Evolutionary conservation across 2,888 invertebrate genomes (phyloP).

Genomic region (Trissolcus brochymenae): DNA sequence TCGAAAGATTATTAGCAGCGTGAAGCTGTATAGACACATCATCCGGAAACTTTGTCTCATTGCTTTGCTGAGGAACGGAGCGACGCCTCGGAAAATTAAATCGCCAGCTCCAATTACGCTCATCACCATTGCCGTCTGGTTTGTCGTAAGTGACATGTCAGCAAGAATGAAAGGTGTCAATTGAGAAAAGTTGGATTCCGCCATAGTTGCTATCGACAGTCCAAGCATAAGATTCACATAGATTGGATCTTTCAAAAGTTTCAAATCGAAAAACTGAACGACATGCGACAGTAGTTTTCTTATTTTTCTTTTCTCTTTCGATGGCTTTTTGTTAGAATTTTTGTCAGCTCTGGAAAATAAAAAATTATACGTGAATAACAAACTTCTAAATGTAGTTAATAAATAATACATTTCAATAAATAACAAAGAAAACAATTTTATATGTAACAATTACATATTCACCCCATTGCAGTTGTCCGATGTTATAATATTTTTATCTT

Average conservation of each 20-base stretch:
- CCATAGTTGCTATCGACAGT: slow-evolving; percentile 82
- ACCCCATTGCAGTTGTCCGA: slow-evolving; percentile 18
- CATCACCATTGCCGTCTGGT: slow-evolving; percentile 81
- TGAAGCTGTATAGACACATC: slow-evolving; percentile 82
- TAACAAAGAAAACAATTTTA: slow-evolving; percentile 14
- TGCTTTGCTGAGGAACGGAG: slow-evolving; percentile 83
- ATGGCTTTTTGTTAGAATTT: neutral
- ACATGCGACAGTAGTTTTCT: neutral
- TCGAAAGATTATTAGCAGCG: slow-evolving; percentile 80
- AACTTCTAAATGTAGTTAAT: too few species aligned
- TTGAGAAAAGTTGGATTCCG: slow-evolving; percentile 83
- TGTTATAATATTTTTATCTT: neutral
- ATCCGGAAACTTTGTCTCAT: slow-evolving; percentile 80
- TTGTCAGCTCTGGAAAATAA: slow-evolving; percentile 15
- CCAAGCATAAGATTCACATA: slow-evolving; percentile 84
- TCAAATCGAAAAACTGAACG: slow-evolving; percentile 79
- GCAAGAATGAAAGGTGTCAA: slow-evolving; percentile 82
- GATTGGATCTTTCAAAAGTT: slow-evolving; percentile 81
- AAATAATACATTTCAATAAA: slow-evolving; percentile 2
- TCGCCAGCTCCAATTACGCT: slow-evolving; percentile 79
- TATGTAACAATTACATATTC: slow-evolving; percentile 37
- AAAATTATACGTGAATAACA: neutral
- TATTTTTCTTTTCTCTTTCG: slow-evolving; percentile 6
- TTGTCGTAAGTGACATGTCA: slow-evolving; percentile 80
- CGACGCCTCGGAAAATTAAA: slow-evolving; percentile 80